Base-by-base conservation (phyloP, 2,113 vertebrate species). In the Ophiodon elongatus region DNA sequence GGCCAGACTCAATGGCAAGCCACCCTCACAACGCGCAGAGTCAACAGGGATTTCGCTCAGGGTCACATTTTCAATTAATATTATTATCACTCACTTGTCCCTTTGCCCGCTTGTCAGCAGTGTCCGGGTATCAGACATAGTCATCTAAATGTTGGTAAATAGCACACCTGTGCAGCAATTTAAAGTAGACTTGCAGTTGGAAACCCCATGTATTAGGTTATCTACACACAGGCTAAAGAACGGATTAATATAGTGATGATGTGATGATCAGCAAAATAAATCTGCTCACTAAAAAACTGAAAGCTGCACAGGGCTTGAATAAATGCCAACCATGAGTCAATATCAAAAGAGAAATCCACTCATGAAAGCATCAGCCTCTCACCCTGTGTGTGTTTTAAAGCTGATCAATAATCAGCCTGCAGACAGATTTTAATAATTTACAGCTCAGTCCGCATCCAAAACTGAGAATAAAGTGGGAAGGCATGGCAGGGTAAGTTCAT, bases 401-500 rank as follows among this genome's bases (percentile, higher is more conserved):
- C 29, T 82, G 84, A 95, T 95, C 95, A 91, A 94, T 95, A 92
- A 90, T 80, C 45, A 79, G 83, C 88, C 91, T 62, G 88, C 82
- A 90, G 94, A 93, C 84, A 83, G 62, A 68, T 89, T 86, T 94
- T 75, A 95, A 94, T 93, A 94, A 94, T 96, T 94, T 87, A 95
- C 83, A 71, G 67, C 84, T 80, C n/a, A 14, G 66, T 84, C 84
- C 60, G 76, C 80, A 78, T 84, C 73, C 83, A 52, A 74, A 81
- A 69, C 66, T 52, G 66, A 80, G 66, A 77, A 33, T 23, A 35
- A 67, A 79, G 27, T 19, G 54, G 10, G 8, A 57, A 57, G 9
- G 68, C 35, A 14, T 70, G 43, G 14, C 8, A 54, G 23, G 8
- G 3, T 14, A 17, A 35, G 35, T 69, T 60, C 52, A 54, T 84